Conservation (phyloP, 1,140 invertebrate species). For the Drosophila subobscura region DNA sequence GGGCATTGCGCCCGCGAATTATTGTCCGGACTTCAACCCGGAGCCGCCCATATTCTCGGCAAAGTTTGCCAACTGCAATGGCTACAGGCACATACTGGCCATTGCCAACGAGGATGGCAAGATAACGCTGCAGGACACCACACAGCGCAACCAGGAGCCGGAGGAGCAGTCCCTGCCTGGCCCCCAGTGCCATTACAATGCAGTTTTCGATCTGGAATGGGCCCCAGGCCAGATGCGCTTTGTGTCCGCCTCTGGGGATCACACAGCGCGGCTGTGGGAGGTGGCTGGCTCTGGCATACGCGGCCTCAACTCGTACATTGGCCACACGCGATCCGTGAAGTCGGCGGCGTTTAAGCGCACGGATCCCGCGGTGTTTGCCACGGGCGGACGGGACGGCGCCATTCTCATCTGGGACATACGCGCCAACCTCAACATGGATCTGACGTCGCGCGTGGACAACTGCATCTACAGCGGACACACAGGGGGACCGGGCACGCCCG, state of each 20-base stretch:
- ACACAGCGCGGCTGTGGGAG: constrained; percentile 91
- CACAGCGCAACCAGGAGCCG: constrained; percentile 59
- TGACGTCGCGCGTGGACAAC: constrained; percentile 86
- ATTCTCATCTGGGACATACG: constrained; percentile 93
- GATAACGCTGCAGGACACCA: constrained; percentile 82
- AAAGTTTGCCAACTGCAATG: constrained; percentile 86
- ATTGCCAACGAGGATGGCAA: constrained; percentile 93
- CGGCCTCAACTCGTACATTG: constrained; percentile 86
- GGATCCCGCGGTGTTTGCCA: constrained; percentile 91
- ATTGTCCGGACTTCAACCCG: constrained; percentile 84
- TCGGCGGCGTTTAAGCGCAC: constrained; percentile 88
- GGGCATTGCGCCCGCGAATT: constrained; percentile 83
- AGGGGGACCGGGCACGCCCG: constrained; percentile 84
- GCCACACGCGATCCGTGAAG: constrained; percentile 92
- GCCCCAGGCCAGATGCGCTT: constrained; percentile 89
- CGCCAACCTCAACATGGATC: constrained; percentile 84
- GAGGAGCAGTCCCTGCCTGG: constrained; percentile 84
- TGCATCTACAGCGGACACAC: constrained; percentile 87
- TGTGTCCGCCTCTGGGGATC: constrained; percentile 93
- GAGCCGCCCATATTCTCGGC: constrained; percentile 87
- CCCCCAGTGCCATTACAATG: constrained; percentile 91
- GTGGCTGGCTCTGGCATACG: constrained; percentile 85
- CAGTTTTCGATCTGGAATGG: constrained; percentile 95
- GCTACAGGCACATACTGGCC: constrained; percentile 89
- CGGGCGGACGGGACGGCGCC: constrained; percentile 92